A percentile compares a stretch with the other conserved stretches of the same genome.
phyloP scores from a whole-genome alignment of 2,113 vertebrate genomes.

The Centropus bengalensis region DNA sequence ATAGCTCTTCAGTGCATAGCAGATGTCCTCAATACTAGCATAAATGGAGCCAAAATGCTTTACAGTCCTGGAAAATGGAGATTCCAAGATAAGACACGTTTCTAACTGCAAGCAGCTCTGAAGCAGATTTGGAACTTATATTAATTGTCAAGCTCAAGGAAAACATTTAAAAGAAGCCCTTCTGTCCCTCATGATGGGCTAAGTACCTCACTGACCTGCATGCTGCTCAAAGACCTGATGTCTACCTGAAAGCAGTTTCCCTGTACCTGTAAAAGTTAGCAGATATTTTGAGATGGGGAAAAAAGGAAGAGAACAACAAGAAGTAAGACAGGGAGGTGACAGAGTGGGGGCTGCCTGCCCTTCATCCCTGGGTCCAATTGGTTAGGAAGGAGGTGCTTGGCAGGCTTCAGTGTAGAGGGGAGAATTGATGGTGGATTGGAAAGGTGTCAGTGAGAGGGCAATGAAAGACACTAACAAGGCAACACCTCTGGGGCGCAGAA shows the following conservation, averaged over 20 bases:
- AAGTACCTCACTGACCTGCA: neutral
- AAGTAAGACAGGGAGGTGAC: constrained; percentile 25
- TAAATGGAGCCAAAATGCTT: constrained; percentile 30
- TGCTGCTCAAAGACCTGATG: neutral
- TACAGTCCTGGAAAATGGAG: constrained; percentile 5
- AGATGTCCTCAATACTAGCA: constrained; percentile 38
- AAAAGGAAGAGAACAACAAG: neutral
- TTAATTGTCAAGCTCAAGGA: constrained; percentile 19
- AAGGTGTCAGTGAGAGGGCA: neutral
- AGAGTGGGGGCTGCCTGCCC: neutral
- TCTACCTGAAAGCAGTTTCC: neutral
- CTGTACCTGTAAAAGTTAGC: neutral
- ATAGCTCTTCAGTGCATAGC: constrained; percentile 38
- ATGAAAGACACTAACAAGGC: neutral
- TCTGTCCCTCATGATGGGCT: neutral
- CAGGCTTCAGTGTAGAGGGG: neutral
- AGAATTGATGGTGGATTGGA: neutral
- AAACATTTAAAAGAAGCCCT: constrained; percentile 1
- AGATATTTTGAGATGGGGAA: neutral
- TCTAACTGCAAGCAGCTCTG: neutral
- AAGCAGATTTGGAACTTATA: constrained; percentile 6
- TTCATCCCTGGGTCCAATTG: neutral
- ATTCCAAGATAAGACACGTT: constrained; percentile 34
- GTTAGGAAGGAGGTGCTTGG: neutral
- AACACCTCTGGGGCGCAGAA: neutral